Percentiles rank a stretch among this genome's conserved stretches.
Conservation (phyloP, 2,888 invertebrate species). For the Erynnis tages region DNA sequence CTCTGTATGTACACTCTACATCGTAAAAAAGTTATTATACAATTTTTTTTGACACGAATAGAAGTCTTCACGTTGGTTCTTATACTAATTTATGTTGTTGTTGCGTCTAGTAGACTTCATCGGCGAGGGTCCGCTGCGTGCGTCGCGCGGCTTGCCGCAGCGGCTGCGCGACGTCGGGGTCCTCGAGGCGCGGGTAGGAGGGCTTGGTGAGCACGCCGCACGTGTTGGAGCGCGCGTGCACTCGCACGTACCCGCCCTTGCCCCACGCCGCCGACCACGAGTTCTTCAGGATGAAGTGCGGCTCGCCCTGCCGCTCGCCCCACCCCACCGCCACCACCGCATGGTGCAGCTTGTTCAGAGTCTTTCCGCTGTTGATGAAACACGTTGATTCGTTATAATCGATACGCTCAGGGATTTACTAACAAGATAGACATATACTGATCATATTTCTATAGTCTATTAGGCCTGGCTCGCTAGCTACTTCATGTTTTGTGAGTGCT, state of each 20-base stretch:
- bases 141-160: constrained; percentile 15
- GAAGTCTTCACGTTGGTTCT: too few relatives aligned
- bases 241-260: constrained; percentile 55
- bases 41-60: too few relatives aligned
- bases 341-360: constrained; percentile 45
- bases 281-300: constrained; percentile 68
- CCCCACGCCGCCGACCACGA: constrained; percentile 62
- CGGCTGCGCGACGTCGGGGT: constrained; percentile 43
- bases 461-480: too few relatives aligned
- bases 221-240: constrained; percentile 59
- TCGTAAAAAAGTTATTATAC: too few relatives aligned
- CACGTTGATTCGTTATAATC: too few relatives aligned
- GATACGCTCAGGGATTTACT: too few relatives aligned
- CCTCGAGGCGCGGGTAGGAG: constrained; percentile 54
- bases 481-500: too few relatives aligned
- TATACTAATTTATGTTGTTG: background rate
- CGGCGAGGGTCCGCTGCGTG: background rate
- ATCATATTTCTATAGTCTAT: too few relatives aligned
- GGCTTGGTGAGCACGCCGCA: constrained; percentile 61
- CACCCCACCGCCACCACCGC: constrained; percentile 69
- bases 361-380: constrained; percentile 53
- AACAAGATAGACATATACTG: too few relatives aligned
- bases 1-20: too few relatives aligned
- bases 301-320: constrained; percentile 49
- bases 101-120: background rate